A percentile compares a stretch with the other conserved stretches of the same genome.
Evolutionary conservation across 92 coral and sea anemone genomes (phyloP).

Genomic region (Porites rus): DNA sequence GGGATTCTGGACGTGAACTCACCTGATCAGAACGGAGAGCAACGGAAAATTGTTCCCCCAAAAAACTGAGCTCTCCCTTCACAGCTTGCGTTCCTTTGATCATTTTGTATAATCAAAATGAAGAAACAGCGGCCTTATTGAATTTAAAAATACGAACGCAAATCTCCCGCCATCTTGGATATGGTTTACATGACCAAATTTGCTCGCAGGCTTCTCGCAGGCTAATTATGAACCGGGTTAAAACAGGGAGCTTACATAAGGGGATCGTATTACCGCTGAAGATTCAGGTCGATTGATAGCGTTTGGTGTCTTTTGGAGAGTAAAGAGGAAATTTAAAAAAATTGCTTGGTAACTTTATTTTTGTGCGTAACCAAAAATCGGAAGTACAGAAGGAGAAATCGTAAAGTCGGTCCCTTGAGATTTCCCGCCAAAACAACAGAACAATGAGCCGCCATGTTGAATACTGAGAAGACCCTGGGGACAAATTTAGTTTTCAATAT

Average conservation of each 20-base stretch:
- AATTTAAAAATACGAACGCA: background rate
- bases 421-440: background rate
- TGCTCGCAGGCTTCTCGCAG: background rate
- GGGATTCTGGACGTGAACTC: background rate
- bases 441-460: background rate
- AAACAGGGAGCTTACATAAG: too few species aligned
- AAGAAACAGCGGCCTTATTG: too few species aligned
- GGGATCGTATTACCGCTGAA: too few species aligned
- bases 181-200: background rate
- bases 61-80: constrained; percentile 5
- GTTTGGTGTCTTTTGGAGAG: too few species aligned
- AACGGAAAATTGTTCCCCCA: background rate
- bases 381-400: too few species aligned
- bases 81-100: constrained; percentile 26
- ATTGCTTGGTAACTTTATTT: too few species aligned
- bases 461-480: background rate
- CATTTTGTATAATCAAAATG: background rate
- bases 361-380: too few species aligned
- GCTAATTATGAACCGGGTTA: background rate
- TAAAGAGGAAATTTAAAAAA: too few species aligned
- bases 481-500: constrained; percentile 41
- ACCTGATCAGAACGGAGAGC: background rate
- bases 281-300: too few species aligned
- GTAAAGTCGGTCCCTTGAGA: too few species aligned
- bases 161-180: constrained; percentile 5